Base-by-base conservation (phyloP, 2,113 vertebrate genomes). In the Lamprotornis superbus region DNA sequence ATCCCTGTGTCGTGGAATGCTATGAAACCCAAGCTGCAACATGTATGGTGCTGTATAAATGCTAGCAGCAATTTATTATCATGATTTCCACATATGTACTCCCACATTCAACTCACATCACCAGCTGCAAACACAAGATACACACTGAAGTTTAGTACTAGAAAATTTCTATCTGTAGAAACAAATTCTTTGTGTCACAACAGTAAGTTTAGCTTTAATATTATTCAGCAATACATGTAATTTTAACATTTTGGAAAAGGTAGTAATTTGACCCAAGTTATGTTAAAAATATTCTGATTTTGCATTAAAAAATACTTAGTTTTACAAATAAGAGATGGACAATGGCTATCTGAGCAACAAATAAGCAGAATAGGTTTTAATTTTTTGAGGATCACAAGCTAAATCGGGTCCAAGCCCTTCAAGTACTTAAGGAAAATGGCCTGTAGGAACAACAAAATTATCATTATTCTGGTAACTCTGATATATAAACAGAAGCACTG, bases 11-110 rank as follows among this genome's bases (percentile, higher is more conserved):
- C 76, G 70, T 50, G 63, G 87, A 91, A 96, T 91, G 89, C 35
- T 59, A 28, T 27, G 65, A 95, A 91, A 91, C 88, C 93, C 94
- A 90, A 87, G 92, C 67, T 88, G 42, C 22, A 83, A 85, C 84
- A 83, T 55, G 70, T 39, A 55, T 42, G 25, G 27, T 82, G 49
- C 46, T 37, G 46, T 79, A 87, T 21, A 95, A 85, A 79, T 42
- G 28, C 63, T 60, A 35, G 37, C 13, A 82, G 65, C 19, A 44
- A 83, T 85, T 91, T 83, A 87, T 64, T n/a, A 21, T 50, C 47
- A 25, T 25, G 27, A 79, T 89, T 91, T 94, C 53, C 67, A 77
- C 50, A 49, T 18, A 76, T 11, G 14, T 71, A 52, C 21, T 85
- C 57, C 33, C 33, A 69, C 27, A 50, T 59, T 80, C 68, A 75